Conservation (phyloP, 2,888 invertebrate species). For the Scaptomyza cyrtandrae region DNA sequence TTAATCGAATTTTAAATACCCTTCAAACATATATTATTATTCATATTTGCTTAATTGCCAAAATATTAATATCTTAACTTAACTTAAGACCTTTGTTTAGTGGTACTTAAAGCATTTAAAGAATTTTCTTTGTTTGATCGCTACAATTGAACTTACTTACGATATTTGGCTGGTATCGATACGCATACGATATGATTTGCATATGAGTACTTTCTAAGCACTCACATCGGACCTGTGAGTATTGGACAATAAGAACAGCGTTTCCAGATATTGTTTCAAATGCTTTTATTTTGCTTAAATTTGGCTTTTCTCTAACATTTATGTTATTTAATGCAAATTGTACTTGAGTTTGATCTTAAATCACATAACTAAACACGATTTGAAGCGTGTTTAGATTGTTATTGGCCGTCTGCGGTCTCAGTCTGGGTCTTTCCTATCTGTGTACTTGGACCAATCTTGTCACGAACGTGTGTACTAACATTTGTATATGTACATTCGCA, state of each 20-base stretch:
- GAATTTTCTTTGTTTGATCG: too few relatives aligned
- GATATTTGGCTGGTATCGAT: not conserved
- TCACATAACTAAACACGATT: conserved; percentile 3
- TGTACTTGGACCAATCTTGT: conserved; percentile 72
- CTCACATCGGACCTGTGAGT: not conserved
- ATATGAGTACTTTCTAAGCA: not conserved
- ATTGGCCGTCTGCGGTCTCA: conserved; percentile 24
- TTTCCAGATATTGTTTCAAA: not conserved
- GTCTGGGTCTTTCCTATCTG: conserved; percentile 1
- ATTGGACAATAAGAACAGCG: not conserved
- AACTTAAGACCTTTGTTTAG: too few relatives aligned
- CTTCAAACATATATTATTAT: not conserved
- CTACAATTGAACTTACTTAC: not conserved
- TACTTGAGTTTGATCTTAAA: not conserved
- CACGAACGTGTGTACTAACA: conserved; percentile 47
- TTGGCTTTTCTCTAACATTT: not conserved
- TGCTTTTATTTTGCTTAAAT: not conserved
- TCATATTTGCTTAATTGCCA: too few relatives aligned
- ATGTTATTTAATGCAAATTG: not conserved
- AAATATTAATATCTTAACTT: too few relatives aligned
- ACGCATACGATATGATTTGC: not conserved
- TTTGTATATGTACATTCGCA: not conserved
- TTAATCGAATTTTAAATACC: not conserved
- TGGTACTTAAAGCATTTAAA: too few relatives aligned
- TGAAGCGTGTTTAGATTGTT: not conserved